These are phyloP conservation scores for Automeris io DNA, from an alignment of 2,888 invertebrate genomes.

Conservation along the genomic window DNA sequence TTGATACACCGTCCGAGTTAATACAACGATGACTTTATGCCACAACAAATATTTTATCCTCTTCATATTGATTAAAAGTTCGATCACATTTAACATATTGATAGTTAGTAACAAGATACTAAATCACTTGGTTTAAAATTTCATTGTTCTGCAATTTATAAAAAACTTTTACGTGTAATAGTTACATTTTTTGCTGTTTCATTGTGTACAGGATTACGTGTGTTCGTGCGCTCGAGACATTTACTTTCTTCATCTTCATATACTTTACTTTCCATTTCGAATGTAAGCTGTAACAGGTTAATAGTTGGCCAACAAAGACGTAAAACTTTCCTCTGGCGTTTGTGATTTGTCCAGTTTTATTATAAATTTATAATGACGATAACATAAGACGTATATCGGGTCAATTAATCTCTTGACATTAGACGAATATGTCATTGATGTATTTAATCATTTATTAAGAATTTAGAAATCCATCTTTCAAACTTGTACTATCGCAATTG, in stretches of 20 bases:
- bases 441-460: too few relatives aligned
- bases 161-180: not conserved
- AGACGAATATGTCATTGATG: too few relatives aligned
- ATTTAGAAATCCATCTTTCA: too few relatives aligned
- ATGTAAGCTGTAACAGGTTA: not conserved
- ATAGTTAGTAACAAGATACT: too few relatives aligned
- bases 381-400: too few relatives aligned
- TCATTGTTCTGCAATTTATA: not conserved
- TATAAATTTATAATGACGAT: too few relatives aligned
- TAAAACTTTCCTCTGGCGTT: not conserved
- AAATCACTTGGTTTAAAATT: not conserved
- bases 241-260: not conserved
- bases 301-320: not conserved
- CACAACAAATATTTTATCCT: not conserved
- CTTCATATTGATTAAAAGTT: not conserved
- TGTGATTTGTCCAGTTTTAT: too few relatives aligned
- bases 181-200: not conserved
- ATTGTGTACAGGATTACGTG: not conserved
- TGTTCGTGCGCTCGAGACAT: not conserved
- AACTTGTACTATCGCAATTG: too few relatives aligned
- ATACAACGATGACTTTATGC: constrained; percentile 1
- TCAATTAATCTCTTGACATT: too few relatives aligned
- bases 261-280: not conserved
- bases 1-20: not conserved
- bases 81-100: not conserved